Conservation (phyloP, 2,888 invertebrate genomes). For the Pantelozetes paolii region DNA sequence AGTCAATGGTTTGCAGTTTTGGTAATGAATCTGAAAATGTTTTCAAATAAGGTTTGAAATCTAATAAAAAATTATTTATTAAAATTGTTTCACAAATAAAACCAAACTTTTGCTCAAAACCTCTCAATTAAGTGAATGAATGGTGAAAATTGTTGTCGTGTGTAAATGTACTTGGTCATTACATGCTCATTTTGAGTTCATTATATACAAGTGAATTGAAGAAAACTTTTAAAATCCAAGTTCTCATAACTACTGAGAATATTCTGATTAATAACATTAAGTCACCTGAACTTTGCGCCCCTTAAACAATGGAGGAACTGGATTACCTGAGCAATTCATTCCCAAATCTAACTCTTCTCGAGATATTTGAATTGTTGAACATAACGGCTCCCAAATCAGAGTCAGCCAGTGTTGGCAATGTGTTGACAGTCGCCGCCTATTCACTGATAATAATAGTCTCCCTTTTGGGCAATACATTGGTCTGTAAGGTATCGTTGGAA, state of each 20-base stretch:
- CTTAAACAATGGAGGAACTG: not conserved
- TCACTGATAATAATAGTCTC: conserved; percentile 55
- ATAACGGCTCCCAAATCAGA: not conserved
- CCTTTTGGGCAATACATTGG: conserved; percentile 54
- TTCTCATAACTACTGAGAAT: too few species aligned
- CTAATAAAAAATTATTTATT: not conserved
- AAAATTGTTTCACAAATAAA: not conserved
- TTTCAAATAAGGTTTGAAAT: not conserved
- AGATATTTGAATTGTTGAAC: not conserved
- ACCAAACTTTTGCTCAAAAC: too few species aligned
- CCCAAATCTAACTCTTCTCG: not conserved
- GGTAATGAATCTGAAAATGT: too few species aligned
- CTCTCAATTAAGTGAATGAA: too few species aligned
- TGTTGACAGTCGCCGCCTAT: conserved; percentile 1
- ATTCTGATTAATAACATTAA: too few species aligned
- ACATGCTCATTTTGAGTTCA: too few species aligned
- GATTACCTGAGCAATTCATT: not conserved
- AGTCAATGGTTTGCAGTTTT: not conserved
- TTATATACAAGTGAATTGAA: too few species aligned
- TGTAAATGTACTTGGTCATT: too few species aligned
- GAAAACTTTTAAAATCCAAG: not conserved
- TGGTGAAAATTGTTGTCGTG: too few species aligned
- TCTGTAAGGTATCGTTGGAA: conserved; percentile 57
- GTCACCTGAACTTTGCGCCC: not conserved
- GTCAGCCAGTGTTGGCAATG: not conserved